Evolutionary conservation across 2,113 vertebrate genomes (phyloP), one percentile per base, ranked within the genome.

Genomic region (Eretmochelys imbricata): DNA sequence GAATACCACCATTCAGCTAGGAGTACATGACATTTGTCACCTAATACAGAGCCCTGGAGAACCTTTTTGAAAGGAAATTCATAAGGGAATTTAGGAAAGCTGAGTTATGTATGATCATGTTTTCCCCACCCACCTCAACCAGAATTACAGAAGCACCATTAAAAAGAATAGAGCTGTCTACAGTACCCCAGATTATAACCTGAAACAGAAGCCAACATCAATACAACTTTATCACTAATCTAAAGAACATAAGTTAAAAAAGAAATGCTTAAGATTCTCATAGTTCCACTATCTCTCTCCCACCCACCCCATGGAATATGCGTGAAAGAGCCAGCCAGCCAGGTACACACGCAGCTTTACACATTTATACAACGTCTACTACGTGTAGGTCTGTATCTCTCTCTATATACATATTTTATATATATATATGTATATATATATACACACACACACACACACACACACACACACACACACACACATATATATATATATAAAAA

Each of bases 31-130:
- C 83, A 94, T 81, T 94, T 85, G 90, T 94, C 46, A 94, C 50
- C 69, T 84, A 87, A 80, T 89, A 19, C 54, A 82, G 82, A 89
- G 27, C 81, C 69, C n/a, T 84, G 46, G 89, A 90, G 48, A 93
- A 87, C 49, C 1, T 51, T 96, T 96, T 91, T 72, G 55, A 82
- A 76, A 90, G 87, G 91, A 95, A 96, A 93, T 85, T 83, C 53
- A 75, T 81, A 89, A 57, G 13, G 16, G 87, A 91, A 91, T n/a
- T 84, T 29, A 87, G 82, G 82, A 95, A 96, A 69, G 89, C 16
- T 69, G 62, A n/a, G 2, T 93, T 38, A 88, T 11, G 79, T 4
- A 38, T 17, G 59, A 85, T n/a, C 22, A 59, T 57, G 50, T 35
- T 65, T n/a, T 80, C 80, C 11, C 50, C 93, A 42, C 20, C 69